Evolutionary conservation across 2,113 vertebrate species (phyloP).

Genomic region (Sitta europaea): DNA sequence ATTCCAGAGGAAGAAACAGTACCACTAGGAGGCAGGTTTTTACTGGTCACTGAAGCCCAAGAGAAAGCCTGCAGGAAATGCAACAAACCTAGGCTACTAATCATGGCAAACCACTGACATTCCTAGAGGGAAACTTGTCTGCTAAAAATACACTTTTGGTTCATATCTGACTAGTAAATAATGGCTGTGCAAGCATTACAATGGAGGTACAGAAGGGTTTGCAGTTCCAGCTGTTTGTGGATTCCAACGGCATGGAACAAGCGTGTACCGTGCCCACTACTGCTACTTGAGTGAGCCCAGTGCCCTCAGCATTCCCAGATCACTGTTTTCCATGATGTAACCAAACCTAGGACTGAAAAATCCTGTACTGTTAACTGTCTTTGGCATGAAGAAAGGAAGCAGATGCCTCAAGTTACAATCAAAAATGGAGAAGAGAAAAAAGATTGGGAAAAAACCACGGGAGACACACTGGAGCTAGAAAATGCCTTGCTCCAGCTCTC

Average conservation of each 20-base stretch:
- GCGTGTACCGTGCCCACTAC: background rate
- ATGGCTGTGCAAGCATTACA: constrained; percentile 48
- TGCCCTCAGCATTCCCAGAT: background rate
- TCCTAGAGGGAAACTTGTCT: constrained; percentile 69
- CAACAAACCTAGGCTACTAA: constrained; percentile 82
- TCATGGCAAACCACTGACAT: constrained; percentile 77
- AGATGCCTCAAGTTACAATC: background rate
- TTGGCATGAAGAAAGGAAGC: background rate
- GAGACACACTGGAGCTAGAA: background rate
- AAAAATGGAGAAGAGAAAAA: constrained; percentile 1
- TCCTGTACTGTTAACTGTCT: background rate
- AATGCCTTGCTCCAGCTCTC: background rate
- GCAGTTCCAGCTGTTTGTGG: background rate
- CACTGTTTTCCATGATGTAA: background rate
- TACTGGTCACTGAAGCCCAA: constrained; percentile 99
- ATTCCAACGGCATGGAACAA: background rate
- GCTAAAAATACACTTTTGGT: constrained; percentile 64
- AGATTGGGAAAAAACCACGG: background rate
- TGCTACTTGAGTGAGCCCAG: background rate
- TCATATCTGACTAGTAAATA: constrained; percentile 44
- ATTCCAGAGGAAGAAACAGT: constrained; percentile 93
- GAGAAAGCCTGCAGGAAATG: constrained; percentile 93
- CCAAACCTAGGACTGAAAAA: background rate
- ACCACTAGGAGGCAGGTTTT: constrained; percentile 97
- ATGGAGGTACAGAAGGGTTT: constrained; percentile 25